A percentile compares a stretch with the other conserved stretches of the same genome.
Conservation (phyloP, 64 coral and sea anemone genomes). For the Anthopleura sola region DNA sequence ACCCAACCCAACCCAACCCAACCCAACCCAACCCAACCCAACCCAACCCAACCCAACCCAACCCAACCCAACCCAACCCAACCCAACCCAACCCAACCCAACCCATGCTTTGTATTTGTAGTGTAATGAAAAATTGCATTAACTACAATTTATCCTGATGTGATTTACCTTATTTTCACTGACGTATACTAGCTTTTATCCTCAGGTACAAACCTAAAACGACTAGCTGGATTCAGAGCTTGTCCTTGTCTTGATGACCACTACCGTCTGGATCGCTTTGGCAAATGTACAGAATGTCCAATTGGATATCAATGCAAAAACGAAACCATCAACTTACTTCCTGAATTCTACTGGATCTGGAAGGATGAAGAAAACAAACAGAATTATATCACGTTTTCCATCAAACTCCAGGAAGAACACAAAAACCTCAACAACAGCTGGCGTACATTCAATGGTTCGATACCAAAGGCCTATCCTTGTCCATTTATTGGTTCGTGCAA, state of each 20-base stretch:
- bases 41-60: too few relatives aligned
- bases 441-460: background rate
- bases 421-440: background rate
- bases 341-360: slow-evolving; percentile 54
- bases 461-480: slow-evolving; percentile 32
- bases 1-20: too few relatives aligned
- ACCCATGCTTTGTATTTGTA: too few relatives aligned
- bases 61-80: too few relatives aligned
- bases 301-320: slow-evolving; percentile 33
- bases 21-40: too few relatives aligned
- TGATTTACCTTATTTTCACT: too few relatives aligned
- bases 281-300: slow-evolving; percentile 29
- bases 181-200: background rate
- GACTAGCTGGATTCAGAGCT: slow-evolving; percentile 41
- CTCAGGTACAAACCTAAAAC: slow-evolving; percentile 31
- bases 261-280: slow-evolving; percentile 54
- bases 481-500: slow-evolving; percentile 32
- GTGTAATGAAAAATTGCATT: too few relatives aligned
- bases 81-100: too few relatives aligned
- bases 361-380: slow-evolving; percentile 10
- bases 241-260: slow-evolving; percentile 28
- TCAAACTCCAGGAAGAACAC: slow-evolving; percentile 18
- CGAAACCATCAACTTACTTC: slow-evolving; percentile 34
- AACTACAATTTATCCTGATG: too few relatives aligned
- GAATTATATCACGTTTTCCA: slow-evolving; percentile 18